Conservation (phyloP, 2,797 vertebrate species). For the Propithecus deckenii region DNA sequence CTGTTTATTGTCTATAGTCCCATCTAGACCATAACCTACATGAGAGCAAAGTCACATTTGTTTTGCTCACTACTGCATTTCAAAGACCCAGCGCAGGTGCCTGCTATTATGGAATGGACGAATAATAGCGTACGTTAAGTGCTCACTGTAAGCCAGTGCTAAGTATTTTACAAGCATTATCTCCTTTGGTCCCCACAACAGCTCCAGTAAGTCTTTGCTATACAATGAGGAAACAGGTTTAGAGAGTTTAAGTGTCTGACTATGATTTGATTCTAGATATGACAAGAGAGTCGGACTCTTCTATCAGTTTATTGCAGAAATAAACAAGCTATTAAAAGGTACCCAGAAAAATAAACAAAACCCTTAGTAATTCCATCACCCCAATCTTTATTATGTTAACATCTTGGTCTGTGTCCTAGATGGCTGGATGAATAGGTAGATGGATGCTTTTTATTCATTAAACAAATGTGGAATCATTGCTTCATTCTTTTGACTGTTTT, state of each 20-base stretch:
- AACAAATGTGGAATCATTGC: background rate
- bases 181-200: background rate
- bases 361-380: background rate
- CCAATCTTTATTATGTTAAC: background rate
- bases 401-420: background rate
- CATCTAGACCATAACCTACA: background rate
- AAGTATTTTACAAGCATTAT: background rate
- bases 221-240: background rate
- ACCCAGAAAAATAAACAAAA: background rate
- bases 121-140: no score
- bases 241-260: background rate
- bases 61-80: background rate
- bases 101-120: fast-evolving
- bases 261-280: background rate
- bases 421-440: background rate
- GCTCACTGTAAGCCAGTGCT: background rate
- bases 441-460: background rate
- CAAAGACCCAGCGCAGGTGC: background rate
- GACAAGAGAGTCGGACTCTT: background rate
- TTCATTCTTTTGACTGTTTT: background rate
- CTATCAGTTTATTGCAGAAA: background rate
- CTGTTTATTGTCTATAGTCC: background rate
- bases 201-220: background rate
- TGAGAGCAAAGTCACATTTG: background rate
- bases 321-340: background rate